These are phyloP conservation scores for Aricia agestis DNA, from an alignment of 1,140 invertebrate genomes.

Conservation along the genomic window DNA sequence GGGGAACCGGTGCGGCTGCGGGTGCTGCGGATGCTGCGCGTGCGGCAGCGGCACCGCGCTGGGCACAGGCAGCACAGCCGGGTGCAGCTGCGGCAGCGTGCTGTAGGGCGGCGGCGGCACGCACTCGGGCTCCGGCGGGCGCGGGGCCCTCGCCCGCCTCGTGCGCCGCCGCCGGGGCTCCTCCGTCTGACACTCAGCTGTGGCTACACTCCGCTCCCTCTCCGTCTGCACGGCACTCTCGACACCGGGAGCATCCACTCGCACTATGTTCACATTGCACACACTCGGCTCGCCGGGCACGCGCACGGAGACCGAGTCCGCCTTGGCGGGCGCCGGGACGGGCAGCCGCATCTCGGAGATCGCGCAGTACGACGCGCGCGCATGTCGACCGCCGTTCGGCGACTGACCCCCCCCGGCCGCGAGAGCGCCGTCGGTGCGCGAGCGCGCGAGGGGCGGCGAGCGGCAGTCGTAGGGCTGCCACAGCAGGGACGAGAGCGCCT, in stretches of 20 bases:
- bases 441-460: conserved; percentile 63
- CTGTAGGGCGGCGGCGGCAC: conserved; percentile 71
- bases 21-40: conserved; percentile 36
- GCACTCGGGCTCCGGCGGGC: conserved; percentile 47
- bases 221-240: conserved; percentile 69
- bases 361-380: conserved; percentile 63
- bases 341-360: conserved; percentile 70
- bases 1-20: conserved; percentile 64
- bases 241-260: conserved; percentile 51
- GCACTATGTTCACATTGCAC: conserved; percentile 71
- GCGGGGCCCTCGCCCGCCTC: conserved; percentile 32
- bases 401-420: conserved; percentile 49
- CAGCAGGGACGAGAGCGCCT: conserved; percentile 69
- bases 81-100: conserved; percentile 60
- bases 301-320: conserved; percentile 64
- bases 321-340: conserved; percentile 69
- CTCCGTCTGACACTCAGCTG: conserved; percentile 68
- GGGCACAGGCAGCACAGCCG: conserved; percentile 37
- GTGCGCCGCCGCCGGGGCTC: conserved; percentile 59
- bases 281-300: conserved; percentile 62
- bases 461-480: conserved; percentile 76
- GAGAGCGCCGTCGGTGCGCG: conserved; percentile 59
- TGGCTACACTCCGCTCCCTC: conserved; percentile 59
- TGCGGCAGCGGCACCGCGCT: too few species aligned
- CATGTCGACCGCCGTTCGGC: conserved; percentile 67